Evolutionary conservation across 2,797 vertebrate species (phyloP).

Genomic region (Chiloscyllium punctatum): DNA sequence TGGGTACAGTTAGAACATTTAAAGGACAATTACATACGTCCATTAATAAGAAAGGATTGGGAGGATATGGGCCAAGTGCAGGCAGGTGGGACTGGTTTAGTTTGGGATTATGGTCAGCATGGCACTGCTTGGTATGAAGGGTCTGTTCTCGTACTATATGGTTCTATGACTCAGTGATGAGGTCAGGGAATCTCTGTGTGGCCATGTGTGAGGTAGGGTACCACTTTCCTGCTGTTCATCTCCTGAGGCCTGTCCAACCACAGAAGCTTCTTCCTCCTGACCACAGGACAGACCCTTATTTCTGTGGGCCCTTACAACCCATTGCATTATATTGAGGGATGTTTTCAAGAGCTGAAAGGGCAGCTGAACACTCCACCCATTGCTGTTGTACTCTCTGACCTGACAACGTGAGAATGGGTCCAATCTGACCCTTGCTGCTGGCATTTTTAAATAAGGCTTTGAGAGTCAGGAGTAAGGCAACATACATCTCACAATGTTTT

Average conservation of each 20-base stretch:
- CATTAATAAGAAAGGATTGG: no score
- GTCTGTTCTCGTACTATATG: no score
- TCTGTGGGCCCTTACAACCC: not conserved
- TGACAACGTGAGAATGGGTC: not conserved
- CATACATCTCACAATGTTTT: not conserved
- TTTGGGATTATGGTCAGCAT: no score
- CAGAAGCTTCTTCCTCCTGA: not conserved
- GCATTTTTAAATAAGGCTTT: not conserved
- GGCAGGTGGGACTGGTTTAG: no score
- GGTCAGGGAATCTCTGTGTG: not conserved
- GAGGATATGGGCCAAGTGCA: no score
- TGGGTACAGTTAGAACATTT: no score
- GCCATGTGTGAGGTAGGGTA: not conserved
- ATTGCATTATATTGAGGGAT: not conserved
- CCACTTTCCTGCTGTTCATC: not conserved
- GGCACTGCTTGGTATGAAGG: no score
- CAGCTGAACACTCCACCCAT: not conserved
- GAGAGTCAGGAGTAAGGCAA: not conserved
- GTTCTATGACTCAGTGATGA: not conserved
- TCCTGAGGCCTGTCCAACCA: not conserved
- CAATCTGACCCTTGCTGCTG: not conserved
- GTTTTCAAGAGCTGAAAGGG: not conserved
- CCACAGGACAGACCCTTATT: not conserved
- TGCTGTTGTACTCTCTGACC: not conserved
- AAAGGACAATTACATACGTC: no score